These are phyloP conservation scores for Pomatorhinus ruficollis DNA, from an alignment of 2,113 vertebrate species.

Conservation along the genomic window DNA sequence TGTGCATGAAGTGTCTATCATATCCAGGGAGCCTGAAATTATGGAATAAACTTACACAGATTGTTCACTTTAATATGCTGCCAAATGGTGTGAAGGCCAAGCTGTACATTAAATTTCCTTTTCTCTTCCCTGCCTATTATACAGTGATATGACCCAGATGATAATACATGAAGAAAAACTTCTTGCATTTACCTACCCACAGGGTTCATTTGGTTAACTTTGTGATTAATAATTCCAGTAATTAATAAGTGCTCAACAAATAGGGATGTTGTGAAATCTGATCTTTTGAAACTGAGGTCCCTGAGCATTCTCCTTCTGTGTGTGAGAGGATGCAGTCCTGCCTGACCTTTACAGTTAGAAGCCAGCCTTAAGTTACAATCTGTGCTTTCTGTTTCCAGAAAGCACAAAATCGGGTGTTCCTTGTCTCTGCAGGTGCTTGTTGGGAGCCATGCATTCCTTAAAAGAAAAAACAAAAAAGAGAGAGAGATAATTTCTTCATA, in stretches of 20 bases:
- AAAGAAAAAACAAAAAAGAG: neutral
- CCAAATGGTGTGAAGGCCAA: neutral
- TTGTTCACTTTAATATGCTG: neutral
- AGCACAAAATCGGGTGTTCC: neutral
- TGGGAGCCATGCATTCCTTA: neutral
- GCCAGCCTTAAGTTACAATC: rapidly evolving
- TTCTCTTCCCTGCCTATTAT: neutral
- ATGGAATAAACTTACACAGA: neutral
- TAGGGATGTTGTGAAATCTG: neutral
- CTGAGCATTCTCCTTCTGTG: neutral
- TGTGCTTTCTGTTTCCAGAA: neutral
- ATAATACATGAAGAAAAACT: neutral
- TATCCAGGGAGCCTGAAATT: neutral
- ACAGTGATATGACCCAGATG: neutral
- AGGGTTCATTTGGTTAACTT: neutral
- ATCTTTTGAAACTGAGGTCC: neutral
- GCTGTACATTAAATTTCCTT: neutral
- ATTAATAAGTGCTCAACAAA: neutral
- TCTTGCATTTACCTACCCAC: neutral
- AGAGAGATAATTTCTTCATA: neutral
- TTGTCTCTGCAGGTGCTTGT: neutral
- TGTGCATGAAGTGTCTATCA: neutral
- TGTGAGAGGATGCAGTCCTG: neutral
- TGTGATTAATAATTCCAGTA: neutral
- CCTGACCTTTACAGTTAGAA: neutral